These are phyloP conservation scores for Crossaster papposus DNA, from an alignment of 53 echinoderm and acorn worm genomes.

Conservation along the genomic window DNA sequence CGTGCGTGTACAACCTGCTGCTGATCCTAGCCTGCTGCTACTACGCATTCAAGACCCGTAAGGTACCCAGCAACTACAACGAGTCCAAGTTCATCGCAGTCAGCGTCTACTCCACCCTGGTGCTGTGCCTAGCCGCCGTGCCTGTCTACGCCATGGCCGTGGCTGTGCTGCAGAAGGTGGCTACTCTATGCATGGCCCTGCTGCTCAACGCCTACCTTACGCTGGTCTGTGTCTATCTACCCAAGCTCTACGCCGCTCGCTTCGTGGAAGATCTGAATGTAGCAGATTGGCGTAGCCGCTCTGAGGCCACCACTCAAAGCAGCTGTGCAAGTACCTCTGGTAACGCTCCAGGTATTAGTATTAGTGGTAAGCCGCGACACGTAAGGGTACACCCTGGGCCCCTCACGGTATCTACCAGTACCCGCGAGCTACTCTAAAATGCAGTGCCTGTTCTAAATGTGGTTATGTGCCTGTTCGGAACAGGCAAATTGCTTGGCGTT, in stretches of 20 bases:
- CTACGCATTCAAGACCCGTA: conserved; percentile 56
- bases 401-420: background rate
- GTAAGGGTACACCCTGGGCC: background rate
- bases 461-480: too few species aligned
- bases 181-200: conserved; percentile 43
- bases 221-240: conserved; percentile 56
- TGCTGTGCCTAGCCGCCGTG: conserved; percentile 49
- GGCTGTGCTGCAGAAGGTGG: conserved; percentile 39
- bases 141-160: conserved; percentile 50
- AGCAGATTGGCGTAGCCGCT: conserved; percentile 2
- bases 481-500: too few species aligned
- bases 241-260: conserved; percentile 51
- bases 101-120: conserved; percentile 59
- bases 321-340: background rate
- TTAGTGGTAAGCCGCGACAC: background rate
- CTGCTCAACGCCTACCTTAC: conserved; percentile 60
- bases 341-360: background rate
- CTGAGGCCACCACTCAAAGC: background rate
- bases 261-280: conserved; percentile 31
- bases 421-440: background rate
- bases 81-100: conserved; percentile 52
- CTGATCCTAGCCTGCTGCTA: conserved; percentile 48
- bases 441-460: background rate
- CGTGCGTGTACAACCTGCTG: conserved; percentile 49
- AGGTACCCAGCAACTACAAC: conserved; percentile 57